Conservation (phyloP, 2,113 vertebrate species). For the Thunnus thynnus region DNA sequence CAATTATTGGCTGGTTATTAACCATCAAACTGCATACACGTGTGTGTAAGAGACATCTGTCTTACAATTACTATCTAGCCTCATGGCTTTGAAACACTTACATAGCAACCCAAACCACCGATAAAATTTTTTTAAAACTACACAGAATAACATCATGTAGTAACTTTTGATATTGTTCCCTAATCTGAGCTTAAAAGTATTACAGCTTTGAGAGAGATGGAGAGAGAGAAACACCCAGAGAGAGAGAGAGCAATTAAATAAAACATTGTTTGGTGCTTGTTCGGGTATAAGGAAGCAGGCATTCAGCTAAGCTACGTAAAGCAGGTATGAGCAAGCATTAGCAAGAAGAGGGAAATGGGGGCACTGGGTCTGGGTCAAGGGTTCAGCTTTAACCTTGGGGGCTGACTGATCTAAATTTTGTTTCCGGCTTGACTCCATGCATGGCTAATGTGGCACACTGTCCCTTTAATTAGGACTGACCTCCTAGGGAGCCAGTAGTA, state of each 20-base stretch:
- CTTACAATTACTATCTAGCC: neutral
- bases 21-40: constrained; percentile 13
- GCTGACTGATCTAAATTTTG: constrained; percentile 58
- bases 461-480: constrained; percentile 71
- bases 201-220: neutral
- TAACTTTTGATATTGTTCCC: neutral
- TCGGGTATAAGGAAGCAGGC: constrained; percentile 22
- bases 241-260: neutral
- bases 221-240: constrained; percentile 9
- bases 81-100: neutral
- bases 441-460: constrained; percentile 70
- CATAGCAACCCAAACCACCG: neutral
- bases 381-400: constrained; percentile 73
- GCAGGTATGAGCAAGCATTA: constrained; percentile 33
- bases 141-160: neutral
- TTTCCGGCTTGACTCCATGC: constrained; percentile 65
- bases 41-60: neutral
- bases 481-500: constrained; percentile 52
- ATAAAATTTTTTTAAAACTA: neutral
- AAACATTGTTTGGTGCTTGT: constrained; percentile 31
- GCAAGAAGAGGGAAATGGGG: constrained; percentile 40
- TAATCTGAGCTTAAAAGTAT: neutral
- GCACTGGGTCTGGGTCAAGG: constrained; percentile 71
- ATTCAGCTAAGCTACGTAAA: constrained; percentile 22
- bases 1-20: neutral